Percentiles rank a stretch among this genome's conserved stretches.
Conservation (phyloP, 2,888 invertebrate genomes). For the Epinotia ramella region DNA sequence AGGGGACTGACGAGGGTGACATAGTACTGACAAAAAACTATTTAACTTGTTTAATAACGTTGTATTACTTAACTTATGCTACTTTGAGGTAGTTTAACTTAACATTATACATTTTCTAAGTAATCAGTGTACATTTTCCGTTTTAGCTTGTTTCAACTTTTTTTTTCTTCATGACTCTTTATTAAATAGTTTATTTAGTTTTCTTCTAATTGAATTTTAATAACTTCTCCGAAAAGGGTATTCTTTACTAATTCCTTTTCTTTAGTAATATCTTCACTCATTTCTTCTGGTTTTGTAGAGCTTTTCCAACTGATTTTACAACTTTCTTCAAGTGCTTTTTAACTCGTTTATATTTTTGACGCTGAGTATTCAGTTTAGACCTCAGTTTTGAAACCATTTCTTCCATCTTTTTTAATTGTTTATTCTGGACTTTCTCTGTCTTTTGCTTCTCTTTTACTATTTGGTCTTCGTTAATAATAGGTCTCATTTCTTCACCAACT, state of each 20-base stretch:
- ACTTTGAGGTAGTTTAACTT: no score
- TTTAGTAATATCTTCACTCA: not conserved
- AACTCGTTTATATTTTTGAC: not conserved
- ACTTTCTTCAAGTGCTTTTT: not conserved
- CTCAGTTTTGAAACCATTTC: not conserved
- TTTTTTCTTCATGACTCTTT: not conserved
- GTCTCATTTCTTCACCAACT: not conserved
- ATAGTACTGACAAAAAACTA: no score
- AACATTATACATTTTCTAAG: no score
- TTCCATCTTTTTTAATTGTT: not conserved
- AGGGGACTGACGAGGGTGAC: no score
- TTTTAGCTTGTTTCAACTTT: not conserved
- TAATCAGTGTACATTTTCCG: not conserved
- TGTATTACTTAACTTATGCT: no score
- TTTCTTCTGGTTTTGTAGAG: not conserved
- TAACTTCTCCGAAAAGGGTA: no score
- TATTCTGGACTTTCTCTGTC: not conserved
- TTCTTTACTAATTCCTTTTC: not conserved
- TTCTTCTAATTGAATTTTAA: not conserved
- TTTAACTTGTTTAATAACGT: no score
- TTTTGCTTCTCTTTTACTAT: not conserved
- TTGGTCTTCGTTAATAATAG: not conserved
- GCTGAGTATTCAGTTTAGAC: not conserved
- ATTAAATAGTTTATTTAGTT: not conserved
- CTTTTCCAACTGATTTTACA: not conserved